Evolutionary conservation across 2,797 vertebrate genomes (phyloP).

Genomic region (Erpetoichthys calabaricus): DNA sequence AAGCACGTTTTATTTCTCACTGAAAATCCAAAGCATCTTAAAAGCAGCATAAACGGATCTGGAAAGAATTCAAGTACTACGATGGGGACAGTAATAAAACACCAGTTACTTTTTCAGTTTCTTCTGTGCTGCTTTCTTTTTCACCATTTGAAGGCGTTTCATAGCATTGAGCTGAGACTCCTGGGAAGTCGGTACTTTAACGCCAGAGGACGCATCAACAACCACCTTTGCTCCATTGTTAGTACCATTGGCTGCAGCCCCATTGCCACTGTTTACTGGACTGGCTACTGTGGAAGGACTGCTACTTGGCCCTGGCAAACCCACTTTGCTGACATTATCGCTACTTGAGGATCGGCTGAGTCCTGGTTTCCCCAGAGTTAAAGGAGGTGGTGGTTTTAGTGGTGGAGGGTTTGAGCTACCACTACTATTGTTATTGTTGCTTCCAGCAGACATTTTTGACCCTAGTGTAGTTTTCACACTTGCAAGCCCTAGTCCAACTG

Average conservation of each 20-base stretch:
- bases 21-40: not conserved
- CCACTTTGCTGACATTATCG: conserved; percentile 72
- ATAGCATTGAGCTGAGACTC: conserved; percentile 91
- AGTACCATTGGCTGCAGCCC: conserved; percentile 27
- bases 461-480: conserved; percentile 64
- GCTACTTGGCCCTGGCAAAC: conserved; percentile 52
- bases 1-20: too few species aligned
- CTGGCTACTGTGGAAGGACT: conserved; percentile 22
- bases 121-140: conserved; percentile 96
- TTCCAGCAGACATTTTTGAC: conserved; percentile 54
- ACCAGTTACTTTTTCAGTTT: conserved; percentile 75
- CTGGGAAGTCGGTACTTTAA: conserved; percentile 81
- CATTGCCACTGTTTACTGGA: conserved; percentile 29
- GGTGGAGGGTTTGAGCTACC: conserved; percentile 42
- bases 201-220: conserved; percentile 37
- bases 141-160: conserved; percentile 89
- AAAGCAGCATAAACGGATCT: conserved; percentile 30
- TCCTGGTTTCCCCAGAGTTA: conserved; percentile 78
- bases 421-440: conserved; percentile 33
- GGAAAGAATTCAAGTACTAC: conserved; percentile 40
- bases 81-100: conserved; percentile 19
- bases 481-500: conserved; percentile 64
- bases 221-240: conserved; percentile 49
- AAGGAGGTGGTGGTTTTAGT: conserved; percentile 71
- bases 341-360: conserved; percentile 74